Conservation (phyloP, 2,888 invertebrate genomes). For the Acholoe squamosa region DNA sequence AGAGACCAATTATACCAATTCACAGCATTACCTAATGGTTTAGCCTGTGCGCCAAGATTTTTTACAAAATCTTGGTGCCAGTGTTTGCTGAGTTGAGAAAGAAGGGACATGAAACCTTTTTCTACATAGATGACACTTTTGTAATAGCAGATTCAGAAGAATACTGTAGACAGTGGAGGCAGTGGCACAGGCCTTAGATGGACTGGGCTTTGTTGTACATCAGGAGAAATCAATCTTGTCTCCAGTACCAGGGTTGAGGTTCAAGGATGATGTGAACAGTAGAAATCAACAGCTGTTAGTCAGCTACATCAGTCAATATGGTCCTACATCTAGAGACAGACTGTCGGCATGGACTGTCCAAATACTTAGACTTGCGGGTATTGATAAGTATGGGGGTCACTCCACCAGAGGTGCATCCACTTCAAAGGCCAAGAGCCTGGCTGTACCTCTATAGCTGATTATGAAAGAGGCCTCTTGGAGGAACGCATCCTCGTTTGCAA, state of each 20-base stretch:
- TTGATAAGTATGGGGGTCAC: too few relatives aligned
- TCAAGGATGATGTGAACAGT: too few relatives aligned
- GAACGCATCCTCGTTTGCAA: too few relatives aligned
- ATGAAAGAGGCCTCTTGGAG: too few relatives aligned
- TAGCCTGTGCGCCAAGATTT: slow-evolving; percentile 66
- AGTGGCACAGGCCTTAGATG: background rate
- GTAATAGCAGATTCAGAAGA: background rate
- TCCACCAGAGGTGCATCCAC: too few relatives aligned
- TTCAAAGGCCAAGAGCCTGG: too few relatives aligned
- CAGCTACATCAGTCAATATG: too few relatives aligned
- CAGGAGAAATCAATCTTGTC: background rate
- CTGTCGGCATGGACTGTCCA: too few relatives aligned
- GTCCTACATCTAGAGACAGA: too few relatives aligned
- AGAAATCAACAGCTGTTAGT: too few relatives aligned
- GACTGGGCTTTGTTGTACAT: background rate
- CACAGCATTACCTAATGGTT: slow-evolving; percentile 67
- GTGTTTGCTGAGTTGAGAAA: slow-evolving; percentile 66
- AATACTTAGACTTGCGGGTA: too few relatives aligned
- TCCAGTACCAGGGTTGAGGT: background rate
- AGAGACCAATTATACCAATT: slow-evolving; percentile 66
- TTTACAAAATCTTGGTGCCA: slow-evolving; percentile 70
- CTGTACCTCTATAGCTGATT: too few relatives aligned
- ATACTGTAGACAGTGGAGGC: background rate
- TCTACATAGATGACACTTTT: background rate
- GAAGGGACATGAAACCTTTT: slow-evolving; percentile 47